Conservation (phyloP, 1,140 invertebrate genomes). For the Oryctes rhinoceros region DNA sequence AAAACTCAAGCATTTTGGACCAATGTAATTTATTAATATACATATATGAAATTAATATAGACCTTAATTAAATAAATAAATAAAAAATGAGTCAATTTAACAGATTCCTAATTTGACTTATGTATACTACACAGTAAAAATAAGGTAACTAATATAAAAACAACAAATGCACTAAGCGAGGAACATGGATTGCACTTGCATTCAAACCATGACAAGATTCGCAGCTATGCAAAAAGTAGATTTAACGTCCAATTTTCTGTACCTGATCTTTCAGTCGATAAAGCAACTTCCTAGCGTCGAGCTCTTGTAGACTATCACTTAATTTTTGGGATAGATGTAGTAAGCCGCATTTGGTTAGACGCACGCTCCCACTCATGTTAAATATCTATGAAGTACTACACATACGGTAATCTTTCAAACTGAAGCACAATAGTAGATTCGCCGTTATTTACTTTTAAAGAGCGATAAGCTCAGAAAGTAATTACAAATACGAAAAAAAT, state of each 20-base stretch:
- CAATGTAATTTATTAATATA: no score
- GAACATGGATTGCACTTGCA: no score
- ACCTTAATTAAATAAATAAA: no score
- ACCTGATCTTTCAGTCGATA: background rate
- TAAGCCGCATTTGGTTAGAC: background rate
- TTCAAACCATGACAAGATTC: no score
- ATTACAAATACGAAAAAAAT: slow-evolving; percentile 14
- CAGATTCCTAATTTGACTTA: no score
- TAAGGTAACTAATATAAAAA: no score
- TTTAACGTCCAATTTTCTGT: background rate
- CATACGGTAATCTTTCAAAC: background rate
- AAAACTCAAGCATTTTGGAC: no score
- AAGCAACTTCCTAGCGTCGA: slow-evolving; percentile 21
- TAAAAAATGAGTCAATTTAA: no score
- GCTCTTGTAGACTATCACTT: slow-evolving; percentile 30
- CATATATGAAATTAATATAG: no score
- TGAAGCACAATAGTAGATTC: background rate
- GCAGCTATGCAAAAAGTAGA: no score
- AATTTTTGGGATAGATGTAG: slow-evolving; percentile 13
- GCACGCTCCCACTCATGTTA: background rate
- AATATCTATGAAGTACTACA: background rate
- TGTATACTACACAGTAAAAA: no score
- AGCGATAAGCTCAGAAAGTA: slow-evolving; percentile 11
- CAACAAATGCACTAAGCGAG: no score
- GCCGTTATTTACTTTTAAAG: slow-evolving; percentile 9